Conservation (phyloP, 1,140 invertebrate species). For the Zaprionus nigranus region DNA sequence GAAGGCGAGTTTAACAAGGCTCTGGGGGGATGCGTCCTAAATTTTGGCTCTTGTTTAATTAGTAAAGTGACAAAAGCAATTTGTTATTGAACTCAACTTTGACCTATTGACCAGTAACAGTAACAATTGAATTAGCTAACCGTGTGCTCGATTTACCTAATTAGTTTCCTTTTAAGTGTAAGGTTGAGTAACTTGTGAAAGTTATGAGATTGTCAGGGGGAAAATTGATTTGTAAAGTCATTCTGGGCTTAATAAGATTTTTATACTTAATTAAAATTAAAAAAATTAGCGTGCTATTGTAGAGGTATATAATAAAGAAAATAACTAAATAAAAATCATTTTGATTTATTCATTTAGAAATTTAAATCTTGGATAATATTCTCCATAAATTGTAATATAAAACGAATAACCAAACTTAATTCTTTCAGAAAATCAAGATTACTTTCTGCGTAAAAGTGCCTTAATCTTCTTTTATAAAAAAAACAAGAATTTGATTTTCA, state of each 20-base stretch:
- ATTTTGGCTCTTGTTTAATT: constrained; percentile 54
- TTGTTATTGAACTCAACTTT: constrained; percentile 43
- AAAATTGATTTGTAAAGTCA: no score
- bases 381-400: no score
- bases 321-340: not conserved
- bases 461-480: not conserved
- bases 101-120: constrained; percentile 22
- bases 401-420: no score
- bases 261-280: no score
- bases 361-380: not conserved
- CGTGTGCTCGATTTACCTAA: not conserved
- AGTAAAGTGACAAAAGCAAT: constrained; percentile 60
- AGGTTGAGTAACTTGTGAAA: not conserved
- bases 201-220: no score
- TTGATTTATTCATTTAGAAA: not conserved
- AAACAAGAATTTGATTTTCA: constrained; percentile 20
- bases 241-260: no score
- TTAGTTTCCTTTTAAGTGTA: not conserved
- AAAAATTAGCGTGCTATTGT: not conserved
- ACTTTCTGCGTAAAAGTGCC: no score
- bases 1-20: not conserved
- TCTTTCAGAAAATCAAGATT: no score
- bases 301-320: not conserved
- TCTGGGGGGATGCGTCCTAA: constrained; percentile 19
- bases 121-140: constrained; percentile 14